Base-by-base conservation (phyloP, 2,797 vertebrate species). In the Bufotes viridis region DNA sequence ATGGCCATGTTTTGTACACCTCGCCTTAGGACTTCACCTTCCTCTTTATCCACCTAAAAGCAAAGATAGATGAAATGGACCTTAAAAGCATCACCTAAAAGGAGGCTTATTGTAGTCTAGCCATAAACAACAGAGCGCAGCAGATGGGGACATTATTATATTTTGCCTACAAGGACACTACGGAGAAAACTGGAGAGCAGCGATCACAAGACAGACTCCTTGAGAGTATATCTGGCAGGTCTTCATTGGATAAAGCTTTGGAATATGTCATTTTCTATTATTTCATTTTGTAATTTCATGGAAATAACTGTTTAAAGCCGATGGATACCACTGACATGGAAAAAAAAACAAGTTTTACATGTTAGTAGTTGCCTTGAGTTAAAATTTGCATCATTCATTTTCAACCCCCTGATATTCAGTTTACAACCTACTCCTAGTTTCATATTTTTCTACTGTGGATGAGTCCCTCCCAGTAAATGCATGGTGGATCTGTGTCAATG, bases 41-140 rank as follows among this genome's bases (percentile, higher is more conserved):
- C 11, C 15, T 78, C 51, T 24, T 55, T 55, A 78, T 53, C 24
- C 51, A 78, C 13, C 49, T 53, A 78, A 7, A 55, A 78, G 74
- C 51, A 78, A 55, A 78, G 53, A 3, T 4, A 24, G 49, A 49
- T 78, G 22, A 78, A 78, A 78, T 78, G 74, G 49, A 24, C 74
- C 74, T 78, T 78, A 78, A 78, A 78, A 78, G 53, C 74, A n/a
- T 78, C 51, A 75, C 74, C 49, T 53, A 53, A 78, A 24, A 24
- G 74, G 51, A 78, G 72, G 49, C 72, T 75, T n/a, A 51, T 49
- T 22, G 72, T 49, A 10, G 34, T 49, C 70, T 74, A 13, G 5
- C 18, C 42, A 6, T 12, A 75, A 42, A 74, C 29, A 18, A 76
- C 42, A 55, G 42, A 51, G 20, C 18, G 1, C n/a, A n/a, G 22